A percentile compares a stretch with the other conserved stretches of the same genome.
Evolutionary conservation across 2,888 invertebrate genomes (phyloP).

Genomic region (Drosophila peninsularis): DNA sequence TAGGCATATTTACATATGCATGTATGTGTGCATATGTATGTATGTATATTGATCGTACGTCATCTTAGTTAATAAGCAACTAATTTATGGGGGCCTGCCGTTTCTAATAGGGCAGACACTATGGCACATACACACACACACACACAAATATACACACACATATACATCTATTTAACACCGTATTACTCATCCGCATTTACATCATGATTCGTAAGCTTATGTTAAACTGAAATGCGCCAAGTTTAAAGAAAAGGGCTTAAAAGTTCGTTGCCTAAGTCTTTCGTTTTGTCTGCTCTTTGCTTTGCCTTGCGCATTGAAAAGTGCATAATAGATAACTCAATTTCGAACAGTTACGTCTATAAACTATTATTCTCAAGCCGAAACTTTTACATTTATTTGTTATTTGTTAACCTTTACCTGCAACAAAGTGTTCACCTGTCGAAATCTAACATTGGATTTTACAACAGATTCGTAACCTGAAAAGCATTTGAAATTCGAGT

Average conservation of each 20-base stretch:
- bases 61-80: constrained; percentile 22
- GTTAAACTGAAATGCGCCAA: no score
- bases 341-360: constrained; percentile 17
- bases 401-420: background rate
- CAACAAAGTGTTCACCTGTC: background rate
- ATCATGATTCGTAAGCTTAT: constrained; percentile 13
- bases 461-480: background rate
- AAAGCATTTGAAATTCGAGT: background rate
- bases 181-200: constrained; percentile 17
- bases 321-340: background rate
- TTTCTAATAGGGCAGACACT: constrained; percentile 7
- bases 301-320: background rate
- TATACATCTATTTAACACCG: background rate
- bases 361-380: constrained; percentile 12
- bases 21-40: background rate
- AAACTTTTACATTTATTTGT: constrained; percentile 14
- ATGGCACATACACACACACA: background rate
- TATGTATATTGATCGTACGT: constrained; percentile 32
- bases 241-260: background rate
- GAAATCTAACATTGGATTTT: background rate
- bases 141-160: background rate
- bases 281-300: constrained; percentile 28
- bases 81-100: constrained; percentile 22
- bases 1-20: background rate
- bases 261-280: constrained; percentile 65